Percentiles rank a stretch among this genome's conserved stretches.
Evolutionary conservation across 1,140 invertebrate species (phyloP).

Genomic region (Magallana gigas): DNA sequence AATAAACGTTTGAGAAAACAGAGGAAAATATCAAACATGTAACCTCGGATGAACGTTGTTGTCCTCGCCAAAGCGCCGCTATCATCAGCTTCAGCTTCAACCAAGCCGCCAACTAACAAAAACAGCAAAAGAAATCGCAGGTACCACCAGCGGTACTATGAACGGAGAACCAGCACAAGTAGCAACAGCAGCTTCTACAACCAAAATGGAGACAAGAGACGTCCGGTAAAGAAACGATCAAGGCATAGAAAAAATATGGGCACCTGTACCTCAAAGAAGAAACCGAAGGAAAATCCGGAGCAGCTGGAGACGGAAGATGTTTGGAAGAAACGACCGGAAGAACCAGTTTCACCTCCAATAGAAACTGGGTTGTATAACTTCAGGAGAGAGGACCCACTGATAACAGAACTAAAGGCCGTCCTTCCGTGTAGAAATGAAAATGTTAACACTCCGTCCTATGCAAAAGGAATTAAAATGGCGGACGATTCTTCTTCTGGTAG

Average conservation of each 20-base stretch:
- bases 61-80: background rate
- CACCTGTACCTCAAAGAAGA: slow-evolving; percentile 15
- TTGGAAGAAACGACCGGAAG: slow-evolving; percentile 8
- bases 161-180: background rate
- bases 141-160: background rate
- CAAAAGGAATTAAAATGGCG: slow-evolving; percentile 38
- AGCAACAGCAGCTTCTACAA: slow-evolving; percentile 14
- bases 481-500: slow-evolving; percentile 34
- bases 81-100: slow-evolving; percentile 7
- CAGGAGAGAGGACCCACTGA: slow-evolving; percentile 21
- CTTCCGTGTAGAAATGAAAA: slow-evolving; percentile 3
- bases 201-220: background rate
- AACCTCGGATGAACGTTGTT: slow-evolving; percentile 25
- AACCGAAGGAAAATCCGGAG: slow-evolving; percentile 7
- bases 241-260: slow-evolving; percentile 5
- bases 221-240: background rate
- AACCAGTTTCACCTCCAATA: background rate
- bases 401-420: background rate
- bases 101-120: slow-evolving; percentile 19
- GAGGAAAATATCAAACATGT: slow-evolving; percentile 14
- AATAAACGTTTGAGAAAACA: background rate
- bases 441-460: background rate
- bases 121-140: slow-evolving; percentile 28
- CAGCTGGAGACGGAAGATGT: background rate
- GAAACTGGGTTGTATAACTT: slow-evolving; percentile 21